Percentiles rank a stretch among this genome's conserved stretches.
Conservation (phyloP, 2,113 vertebrate species). For the Anoura caudifer region DNA sequence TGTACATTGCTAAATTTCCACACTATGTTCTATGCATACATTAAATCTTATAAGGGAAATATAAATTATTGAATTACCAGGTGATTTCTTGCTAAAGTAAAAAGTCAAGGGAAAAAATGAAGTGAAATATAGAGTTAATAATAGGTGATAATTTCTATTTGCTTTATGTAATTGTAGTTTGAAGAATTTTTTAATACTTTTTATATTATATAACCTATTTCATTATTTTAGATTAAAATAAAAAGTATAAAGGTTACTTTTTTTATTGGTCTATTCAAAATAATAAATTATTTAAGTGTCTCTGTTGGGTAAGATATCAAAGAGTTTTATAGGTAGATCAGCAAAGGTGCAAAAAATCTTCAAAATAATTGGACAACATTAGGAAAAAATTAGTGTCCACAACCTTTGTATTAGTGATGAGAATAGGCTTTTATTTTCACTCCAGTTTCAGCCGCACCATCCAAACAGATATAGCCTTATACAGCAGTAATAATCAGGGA, state of each 20-base stretch:
- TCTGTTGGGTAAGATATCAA: not conserved
- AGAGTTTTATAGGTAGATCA: not conserved
- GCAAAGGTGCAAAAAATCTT: not conserved
- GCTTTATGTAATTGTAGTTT: not conserved
- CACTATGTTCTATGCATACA: not conserved
- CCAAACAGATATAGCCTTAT: not conserved
- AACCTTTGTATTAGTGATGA: not conserved
- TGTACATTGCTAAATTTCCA: not conserved
- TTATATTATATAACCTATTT: not conserved
- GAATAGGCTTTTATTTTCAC: not conserved
- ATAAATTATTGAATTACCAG: not conserved
- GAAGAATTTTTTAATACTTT: not conserved
- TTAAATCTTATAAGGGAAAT: not conserved
- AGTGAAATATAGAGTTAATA: not conserved
- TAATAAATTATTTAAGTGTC: not conserved
- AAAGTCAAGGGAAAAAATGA: not conserved
- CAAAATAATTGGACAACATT: not conserved
- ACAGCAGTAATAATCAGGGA: constrained; percentile 53
- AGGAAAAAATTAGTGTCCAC: not conserved
- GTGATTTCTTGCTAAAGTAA: not conserved
- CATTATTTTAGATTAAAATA: not conserved
- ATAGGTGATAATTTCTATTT: not conserved
- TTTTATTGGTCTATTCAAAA: not conserved
- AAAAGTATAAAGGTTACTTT: not conserved
- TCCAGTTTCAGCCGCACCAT: not conserved